Conservation (phyloP, 2,797 vertebrate genomes). For the Lepidocolaptes lacrymiger region DNA sequence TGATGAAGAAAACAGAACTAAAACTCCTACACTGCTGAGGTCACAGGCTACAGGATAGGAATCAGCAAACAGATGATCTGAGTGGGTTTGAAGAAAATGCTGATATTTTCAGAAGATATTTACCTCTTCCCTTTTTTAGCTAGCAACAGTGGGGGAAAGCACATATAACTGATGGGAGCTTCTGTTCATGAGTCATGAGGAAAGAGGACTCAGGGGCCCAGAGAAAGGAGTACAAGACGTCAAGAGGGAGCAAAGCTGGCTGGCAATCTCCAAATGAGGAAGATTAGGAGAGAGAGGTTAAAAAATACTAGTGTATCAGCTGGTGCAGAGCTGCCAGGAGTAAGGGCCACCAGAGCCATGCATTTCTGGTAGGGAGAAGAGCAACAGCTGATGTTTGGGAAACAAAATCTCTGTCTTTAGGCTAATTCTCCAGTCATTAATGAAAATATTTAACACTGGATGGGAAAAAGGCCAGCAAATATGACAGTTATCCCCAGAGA, state of each 20-base stretch:
- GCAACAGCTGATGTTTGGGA: neutral
- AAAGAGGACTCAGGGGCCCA: neutral
- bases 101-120: slow-evolving; percentile 51
- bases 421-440: slow-evolving; percentile 26
- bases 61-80: slow-evolving; percentile 38
- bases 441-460: slow-evolving; percentile 3
- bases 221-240: neutral
- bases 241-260: neutral
- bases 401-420: neutral
- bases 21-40: neutral
- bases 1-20: slow-evolving; percentile 60
- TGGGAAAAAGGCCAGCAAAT: neutral
- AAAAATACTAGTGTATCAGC: neutral
- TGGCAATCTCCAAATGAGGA: neutral
- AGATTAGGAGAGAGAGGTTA: neutral
- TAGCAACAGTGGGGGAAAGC: neutral
- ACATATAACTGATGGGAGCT: neutral
- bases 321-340: neutral
- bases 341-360: neutral
- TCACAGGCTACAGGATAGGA: slow-evolving; percentile 9
- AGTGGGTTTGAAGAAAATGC: slow-evolving; percentile 38
- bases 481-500: slow-evolving; percentile 19
- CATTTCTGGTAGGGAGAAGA: neutral
- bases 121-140: slow-evolving; percentile 38
- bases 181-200: neutral